A percentile compares a stretch with the other conserved stretches of the same genome.
Conservation (phyloP, 2,797 vertebrate genomes). For the Pangasius djambal region DNA sequence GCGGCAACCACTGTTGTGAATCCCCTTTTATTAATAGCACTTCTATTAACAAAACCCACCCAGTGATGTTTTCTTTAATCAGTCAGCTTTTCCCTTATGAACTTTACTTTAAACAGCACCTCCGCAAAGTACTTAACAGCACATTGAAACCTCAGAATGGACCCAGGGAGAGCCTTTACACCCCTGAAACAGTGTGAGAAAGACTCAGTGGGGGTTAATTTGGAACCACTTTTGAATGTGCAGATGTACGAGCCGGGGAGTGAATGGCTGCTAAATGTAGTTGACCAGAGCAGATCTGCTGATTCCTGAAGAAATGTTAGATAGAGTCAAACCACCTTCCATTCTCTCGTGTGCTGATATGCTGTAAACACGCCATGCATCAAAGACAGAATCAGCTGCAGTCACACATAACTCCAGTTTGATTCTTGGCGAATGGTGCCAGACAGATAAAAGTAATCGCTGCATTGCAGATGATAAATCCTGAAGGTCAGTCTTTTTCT, state of each 20-base stretch:
- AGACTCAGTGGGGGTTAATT: not conserved
- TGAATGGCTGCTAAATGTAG: slow-evolving; percentile 9
- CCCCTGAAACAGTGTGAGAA: not conserved
- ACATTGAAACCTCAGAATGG: not conserved
- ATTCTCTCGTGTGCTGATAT: slow-evolving; percentile 24
- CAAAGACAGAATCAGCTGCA: slow-evolving; percentile 46
- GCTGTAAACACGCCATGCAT: slow-evolving; percentile 48
- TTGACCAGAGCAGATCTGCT: slow-evolving; percentile 46
- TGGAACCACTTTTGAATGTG: not conserved
- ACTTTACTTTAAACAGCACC: not conserved
- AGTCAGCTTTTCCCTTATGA: not conserved
- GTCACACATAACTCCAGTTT: slow-evolving; percentile 46
- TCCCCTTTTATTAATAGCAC: slow-evolving; percentile 13
- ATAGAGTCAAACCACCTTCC: slow-evolving; percentile 26
- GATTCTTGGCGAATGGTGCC: slow-evolving; percentile 53
- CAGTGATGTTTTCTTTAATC: not conserved
- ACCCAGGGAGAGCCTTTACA: not conserved
- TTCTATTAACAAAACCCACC: slow-evolving; percentile 8
- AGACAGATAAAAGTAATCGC: slow-evolving; percentile 73
- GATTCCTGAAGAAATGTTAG: slow-evolving; percentile 42
- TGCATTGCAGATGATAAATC: slow-evolving; percentile 79
- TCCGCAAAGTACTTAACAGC: not conserved
- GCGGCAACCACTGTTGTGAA: not conserved
- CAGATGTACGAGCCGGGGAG: not conserved
- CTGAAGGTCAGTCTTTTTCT: slow-evolving; percentile 71